Evolutionary conservation across 2,113 vertebrate species (phyloP).

Genomic region (Chloroceryle aenea): DNA sequence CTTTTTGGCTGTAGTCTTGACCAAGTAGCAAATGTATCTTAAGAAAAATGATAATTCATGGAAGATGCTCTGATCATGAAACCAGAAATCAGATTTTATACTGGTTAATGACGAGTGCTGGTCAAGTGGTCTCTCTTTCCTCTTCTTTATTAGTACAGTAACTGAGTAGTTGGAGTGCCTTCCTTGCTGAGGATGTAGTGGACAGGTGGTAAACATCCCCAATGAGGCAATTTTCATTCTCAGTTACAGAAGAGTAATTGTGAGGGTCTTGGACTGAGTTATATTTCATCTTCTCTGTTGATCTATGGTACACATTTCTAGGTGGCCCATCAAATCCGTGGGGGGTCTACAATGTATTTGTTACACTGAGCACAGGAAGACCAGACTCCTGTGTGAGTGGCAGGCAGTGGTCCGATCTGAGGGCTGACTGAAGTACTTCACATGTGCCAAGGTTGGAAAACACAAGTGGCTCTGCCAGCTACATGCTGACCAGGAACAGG

Average conservation of each 20-base stretch:
- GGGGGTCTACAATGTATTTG: neutral
- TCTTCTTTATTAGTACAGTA: neutral
- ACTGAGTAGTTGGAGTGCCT: neutral
- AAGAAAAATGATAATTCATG: neutral
- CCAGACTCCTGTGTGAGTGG: neutral
- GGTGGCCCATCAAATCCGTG: neutral
- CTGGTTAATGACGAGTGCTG: neutral
- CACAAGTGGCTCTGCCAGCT: neutral
- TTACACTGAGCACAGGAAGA: neutral
- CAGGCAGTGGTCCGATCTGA: neutral
- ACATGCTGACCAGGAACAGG: neutral
- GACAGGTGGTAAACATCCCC: neutral
- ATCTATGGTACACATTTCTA: fast-evolving
- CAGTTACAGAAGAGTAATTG: neutral
- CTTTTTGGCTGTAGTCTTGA: neutral
- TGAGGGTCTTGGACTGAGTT: neutral
- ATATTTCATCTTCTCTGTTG: fast-evolving
- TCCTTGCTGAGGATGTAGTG: neutral
- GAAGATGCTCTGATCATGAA: neutral
- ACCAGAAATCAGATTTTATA: neutral
- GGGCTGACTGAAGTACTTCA: neutral
- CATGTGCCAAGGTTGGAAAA: fast-evolving
- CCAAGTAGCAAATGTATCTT: neutral
- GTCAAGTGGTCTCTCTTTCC: neutral
- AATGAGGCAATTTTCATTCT: neutral